phyloP scores from a whole-genome alignment of 2,113 vertebrate genomes.

The Corythornis vintsioides region DNA sequence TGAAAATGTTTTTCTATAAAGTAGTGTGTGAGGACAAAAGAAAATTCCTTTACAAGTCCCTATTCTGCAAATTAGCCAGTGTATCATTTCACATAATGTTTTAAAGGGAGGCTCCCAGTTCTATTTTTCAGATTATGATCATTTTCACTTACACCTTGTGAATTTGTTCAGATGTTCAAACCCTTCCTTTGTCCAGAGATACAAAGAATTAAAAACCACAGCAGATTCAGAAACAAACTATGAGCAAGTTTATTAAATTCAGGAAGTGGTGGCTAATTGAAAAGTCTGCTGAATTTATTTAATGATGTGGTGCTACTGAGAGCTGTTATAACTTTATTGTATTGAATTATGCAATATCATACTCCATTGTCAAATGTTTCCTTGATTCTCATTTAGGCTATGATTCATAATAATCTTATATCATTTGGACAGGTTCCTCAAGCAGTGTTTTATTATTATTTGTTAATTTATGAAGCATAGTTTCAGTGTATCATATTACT shows the following conservation, averaged over 20 bases:
- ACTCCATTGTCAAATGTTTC: constrained; percentile 44
- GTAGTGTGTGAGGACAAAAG: not conserved
- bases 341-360: constrained; percentile 46
- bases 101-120: constrained; percentile 18
- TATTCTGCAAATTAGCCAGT: constrained; percentile 7
- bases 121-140: not conserved
- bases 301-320: constrained; percentile 13
- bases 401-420: constrained; percentile 65
- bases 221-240: not conserved
- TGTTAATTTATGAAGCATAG: constrained; percentile 63
- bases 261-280: constrained; percentile 11
- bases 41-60: constrained; percentile 18
- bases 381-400: constrained; percentile 45
- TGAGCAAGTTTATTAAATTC: constrained; percentile 1
- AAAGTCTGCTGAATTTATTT: constrained; percentile 51
- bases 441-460: constrained; percentile 65
- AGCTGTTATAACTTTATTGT: constrained; percentile 31
- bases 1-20: constrained; percentile 40
- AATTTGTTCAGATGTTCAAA: constrained; percentile 4
- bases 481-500: not conserved
- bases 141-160: not conserved
- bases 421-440: constrained; percentile 58
- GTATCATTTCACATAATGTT: constrained; percentile 24
- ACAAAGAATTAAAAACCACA: not conserved
- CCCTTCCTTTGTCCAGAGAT: not conserved